phyloP scores from a whole-genome alignment of 1,140 invertebrate genomes.

The Anthonomus grandis region DNA sequence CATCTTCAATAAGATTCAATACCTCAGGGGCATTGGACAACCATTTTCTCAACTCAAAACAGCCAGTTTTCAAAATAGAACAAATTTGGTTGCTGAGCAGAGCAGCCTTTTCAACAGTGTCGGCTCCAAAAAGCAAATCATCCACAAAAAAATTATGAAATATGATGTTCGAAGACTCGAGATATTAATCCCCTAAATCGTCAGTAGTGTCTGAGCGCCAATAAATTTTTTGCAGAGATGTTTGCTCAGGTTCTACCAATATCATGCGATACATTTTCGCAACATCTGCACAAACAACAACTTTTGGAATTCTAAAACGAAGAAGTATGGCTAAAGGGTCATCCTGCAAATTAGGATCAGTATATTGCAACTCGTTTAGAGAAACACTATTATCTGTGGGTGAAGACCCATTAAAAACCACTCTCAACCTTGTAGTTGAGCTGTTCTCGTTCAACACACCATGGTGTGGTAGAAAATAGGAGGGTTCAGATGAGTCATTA shows the following conservation, averaged over 20 bases:
- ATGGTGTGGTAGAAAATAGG: slow-evolving; percentile 45
- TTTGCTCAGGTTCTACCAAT: slow-evolving; percentile 30
- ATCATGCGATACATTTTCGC: slow-evolving; percentile 46
- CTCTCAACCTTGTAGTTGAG: slow-evolving; percentile 32
- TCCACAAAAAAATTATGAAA: slow-evolving; percentile 50
- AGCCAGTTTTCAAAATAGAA: too few species aligned
- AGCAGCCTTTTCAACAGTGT: too few species aligned
- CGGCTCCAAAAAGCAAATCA: slow-evolving; percentile 48
- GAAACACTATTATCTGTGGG: slow-evolving; percentile 35
- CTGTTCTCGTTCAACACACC: slow-evolving; percentile 28
- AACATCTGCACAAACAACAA: slow-evolving; percentile 46
- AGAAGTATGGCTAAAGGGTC: slow-evolving; percentile 46
- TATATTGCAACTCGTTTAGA: slow-evolving; percentile 43
- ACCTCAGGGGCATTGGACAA: too few species aligned
- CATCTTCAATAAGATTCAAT: too few species aligned
- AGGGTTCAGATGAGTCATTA: background rate
- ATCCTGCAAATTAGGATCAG: slow-evolving; percentile 47
- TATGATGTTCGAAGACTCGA: slow-evolving; percentile 34
- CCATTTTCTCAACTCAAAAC: too few species aligned
- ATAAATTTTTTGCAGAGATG: slow-evolving; percentile 37
- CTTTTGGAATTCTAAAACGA: slow-evolving; percentile 43
- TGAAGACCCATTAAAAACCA: slow-evolving; percentile 39
- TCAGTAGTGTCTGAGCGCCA: slow-evolving; percentile 18
- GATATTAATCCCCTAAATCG: slow-evolving; percentile 19
- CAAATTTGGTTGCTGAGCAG: too few species aligned